phyloP scores from a whole-genome alignment of 1,140 invertebrate species.

The Euglossa dilemma region DNA sequence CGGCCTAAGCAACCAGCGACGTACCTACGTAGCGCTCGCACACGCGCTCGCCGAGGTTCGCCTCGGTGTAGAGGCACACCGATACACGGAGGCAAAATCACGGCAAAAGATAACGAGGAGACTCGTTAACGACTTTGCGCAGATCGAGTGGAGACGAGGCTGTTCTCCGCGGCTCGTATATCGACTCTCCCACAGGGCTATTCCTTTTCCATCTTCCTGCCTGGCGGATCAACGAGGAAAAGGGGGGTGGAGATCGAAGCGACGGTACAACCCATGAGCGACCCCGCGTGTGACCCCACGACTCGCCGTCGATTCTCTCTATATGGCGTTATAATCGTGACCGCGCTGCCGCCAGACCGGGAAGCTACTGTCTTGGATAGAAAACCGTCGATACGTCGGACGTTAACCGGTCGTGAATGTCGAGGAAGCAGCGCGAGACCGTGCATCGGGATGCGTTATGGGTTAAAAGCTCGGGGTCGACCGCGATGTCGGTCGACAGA shows the following conservation, averaged over 20 bases:
- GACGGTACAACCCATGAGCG: slow-evolving; percentile 47
- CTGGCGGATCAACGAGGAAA: slow-evolving; percentile 20
- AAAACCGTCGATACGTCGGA: slow-evolving; percentile 44
- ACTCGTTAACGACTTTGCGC: slow-evolving; percentile 66
- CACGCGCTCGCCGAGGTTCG: neutral
- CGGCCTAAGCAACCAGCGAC: slow-evolving; percentile 29
- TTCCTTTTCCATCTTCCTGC: slow-evolving; percentile 52
- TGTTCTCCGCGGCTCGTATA: slow-evolving; percentile 51
- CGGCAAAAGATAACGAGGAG: slow-evolving; percentile 63
- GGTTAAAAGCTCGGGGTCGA: slow-evolving; percentile 37
- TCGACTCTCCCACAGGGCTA: slow-evolving; percentile 57
- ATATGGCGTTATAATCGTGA: slow-evolving; percentile 68
- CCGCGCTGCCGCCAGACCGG: slow-evolving; percentile 56
- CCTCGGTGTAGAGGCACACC: neutral
- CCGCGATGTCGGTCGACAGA: neutral
- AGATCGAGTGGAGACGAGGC: slow-evolving; percentile 53
- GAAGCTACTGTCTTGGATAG: slow-evolving; percentile 57
- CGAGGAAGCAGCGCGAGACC: slow-evolving; percentile 2
- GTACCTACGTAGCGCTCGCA: neutral
- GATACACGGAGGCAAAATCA: slow-evolving; percentile 22
- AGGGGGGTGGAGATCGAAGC: neutral
- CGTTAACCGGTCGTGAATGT: slow-evolving; percentile 13
- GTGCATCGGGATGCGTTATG: neutral
- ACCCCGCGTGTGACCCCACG: slow-evolving; percentile 67
- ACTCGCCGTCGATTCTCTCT: slow-evolving; percentile 60